These are phyloP conservation scores for Rhinopithecus roxellana DNA, from an alignment of 2,113 vertebrate species.

Conservation along the genomic window DNA sequence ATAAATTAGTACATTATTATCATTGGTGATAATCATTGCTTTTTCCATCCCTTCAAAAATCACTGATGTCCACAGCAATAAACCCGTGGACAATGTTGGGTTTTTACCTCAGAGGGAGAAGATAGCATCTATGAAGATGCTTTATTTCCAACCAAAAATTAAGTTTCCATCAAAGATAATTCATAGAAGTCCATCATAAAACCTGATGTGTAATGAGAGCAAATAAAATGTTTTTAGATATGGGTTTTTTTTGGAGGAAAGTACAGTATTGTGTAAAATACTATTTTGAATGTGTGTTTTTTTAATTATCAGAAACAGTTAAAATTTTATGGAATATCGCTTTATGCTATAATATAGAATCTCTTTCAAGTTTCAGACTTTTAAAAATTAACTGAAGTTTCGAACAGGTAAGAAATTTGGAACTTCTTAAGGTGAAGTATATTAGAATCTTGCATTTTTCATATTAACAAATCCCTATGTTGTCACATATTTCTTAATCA, in stretches of 20 bases:
- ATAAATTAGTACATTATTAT: constrained; percentile 18
- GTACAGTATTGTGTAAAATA: neutral
- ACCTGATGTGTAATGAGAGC: constrained; percentile 79
- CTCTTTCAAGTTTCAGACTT: neutral
- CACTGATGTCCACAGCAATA: constrained; percentile 82
- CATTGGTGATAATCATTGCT: constrained; percentile 81
- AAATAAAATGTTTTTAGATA: constrained; percentile 72
- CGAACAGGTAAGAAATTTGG: neutral
- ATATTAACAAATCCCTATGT: neutral
- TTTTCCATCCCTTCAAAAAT: constrained; percentile 83
- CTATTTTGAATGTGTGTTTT: neutral
- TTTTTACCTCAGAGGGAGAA: constrained; percentile 78
- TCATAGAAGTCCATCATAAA: constrained; percentile 81
- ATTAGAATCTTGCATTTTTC: neutral
- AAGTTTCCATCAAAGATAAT: constrained; percentile 82
- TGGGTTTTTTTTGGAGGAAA: neutral
- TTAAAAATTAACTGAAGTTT: neutral
- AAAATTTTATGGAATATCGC: neutral
- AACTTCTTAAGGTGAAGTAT: neutral
- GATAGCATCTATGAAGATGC: constrained; percentile 81
- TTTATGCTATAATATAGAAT: neutral
- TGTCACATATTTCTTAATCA: neutral
- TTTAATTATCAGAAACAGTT: neutral
- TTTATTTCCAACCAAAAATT: constrained; percentile 81
- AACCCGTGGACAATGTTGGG: constrained; percentile 79